Evolutionary conservation across 2,888 invertebrate genomes (phyloP), one percentile per base, ranked within the genome.

Genomic region (Lissocephala sabroskyi): DNA sequence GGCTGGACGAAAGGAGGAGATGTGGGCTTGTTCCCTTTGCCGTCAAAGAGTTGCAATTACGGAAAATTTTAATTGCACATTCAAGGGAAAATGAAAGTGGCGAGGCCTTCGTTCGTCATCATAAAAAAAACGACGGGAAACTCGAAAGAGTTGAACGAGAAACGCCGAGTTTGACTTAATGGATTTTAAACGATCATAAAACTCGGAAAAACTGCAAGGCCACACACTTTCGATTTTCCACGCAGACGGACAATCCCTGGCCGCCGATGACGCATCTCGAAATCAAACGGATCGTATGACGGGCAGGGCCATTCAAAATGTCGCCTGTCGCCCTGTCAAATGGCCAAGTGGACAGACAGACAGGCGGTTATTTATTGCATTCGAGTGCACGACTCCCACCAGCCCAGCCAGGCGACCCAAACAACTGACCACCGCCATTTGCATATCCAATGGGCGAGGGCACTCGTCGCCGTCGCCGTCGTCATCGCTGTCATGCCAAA

Each of bases 41-140:
- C 62, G 73, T 73, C 71, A 75, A 65, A 76, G 74, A 74, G 77
- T 71, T 76, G 65, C 64, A 71, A 68, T 64, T 67, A 56, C 56
- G 4, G 3, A 4, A 58, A 41, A 53, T 63, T 75, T 76, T 74
- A 70, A 74, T 73, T 70, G 60, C 71, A 42, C 45, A 54, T 66
- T 70, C 64, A 62, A 59, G 66, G 65, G 61, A 67, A 67, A 61
- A 56, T 51, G 67, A 68, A 67, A 68, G 68, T 64, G 67, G 53
- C 66, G 70, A 66, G 67, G 67, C 63, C 63, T 50, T 44, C 50
- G 54, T 49, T 41, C 45, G 4, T 17, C 10, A 32, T 17, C 19
- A 11, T 41, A 6, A 6, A 35, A 9, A 3, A 26, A 32, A 19
- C 17, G 30, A 41, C 44, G 49, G 37, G 14, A 45, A 48, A 41